Percentiles rank a stretch among this genome's conserved stretches.
Conservation (phyloP, 2,113 vertebrate genomes). For the Grantiella picta region DNA sequence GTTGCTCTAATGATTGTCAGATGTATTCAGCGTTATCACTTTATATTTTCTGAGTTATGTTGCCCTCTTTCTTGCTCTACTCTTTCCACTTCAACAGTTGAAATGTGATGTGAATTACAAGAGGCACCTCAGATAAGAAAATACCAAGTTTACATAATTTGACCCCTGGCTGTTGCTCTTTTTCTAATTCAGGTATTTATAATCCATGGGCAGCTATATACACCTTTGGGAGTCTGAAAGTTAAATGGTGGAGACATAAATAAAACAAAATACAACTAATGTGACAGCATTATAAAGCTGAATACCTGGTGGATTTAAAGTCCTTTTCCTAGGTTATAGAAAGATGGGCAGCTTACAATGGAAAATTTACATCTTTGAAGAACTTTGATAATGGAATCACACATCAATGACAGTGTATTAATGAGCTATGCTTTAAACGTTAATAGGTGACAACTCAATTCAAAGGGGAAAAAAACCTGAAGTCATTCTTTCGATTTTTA, state of each 20-base stretch:
- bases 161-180: not conserved
- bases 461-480: not conserved
- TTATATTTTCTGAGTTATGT: not conserved
- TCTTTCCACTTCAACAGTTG: not conserved
- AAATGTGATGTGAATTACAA: not conserved
- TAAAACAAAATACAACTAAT: not conserved
- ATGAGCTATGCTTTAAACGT: slow-evolving; percentile 6
- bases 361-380: not conserved
- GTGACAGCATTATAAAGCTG: not conserved
- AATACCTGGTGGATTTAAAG: not conserved
- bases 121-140: not conserved
- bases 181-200: not conserved
- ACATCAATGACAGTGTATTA: slow-evolving; percentile 22
- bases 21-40: not conserved
- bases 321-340: not conserved
- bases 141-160: not conserved
- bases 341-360: not conserved
- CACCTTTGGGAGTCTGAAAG: not conserved
- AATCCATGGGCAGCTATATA: not conserved
- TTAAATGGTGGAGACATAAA: not conserved
- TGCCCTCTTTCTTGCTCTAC: not conserved
- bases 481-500: slow-evolving; percentile 45
- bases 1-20: not conserved
- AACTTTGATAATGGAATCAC: slow-evolving; percentile 15
- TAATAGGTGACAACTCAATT: slow-evolving; percentile 39